Evolutionary conservation across 2,888 invertebrate species (phyloP), one percentile per base, ranked within the genome.

Genomic region (Cephalotes varians): DNA sequence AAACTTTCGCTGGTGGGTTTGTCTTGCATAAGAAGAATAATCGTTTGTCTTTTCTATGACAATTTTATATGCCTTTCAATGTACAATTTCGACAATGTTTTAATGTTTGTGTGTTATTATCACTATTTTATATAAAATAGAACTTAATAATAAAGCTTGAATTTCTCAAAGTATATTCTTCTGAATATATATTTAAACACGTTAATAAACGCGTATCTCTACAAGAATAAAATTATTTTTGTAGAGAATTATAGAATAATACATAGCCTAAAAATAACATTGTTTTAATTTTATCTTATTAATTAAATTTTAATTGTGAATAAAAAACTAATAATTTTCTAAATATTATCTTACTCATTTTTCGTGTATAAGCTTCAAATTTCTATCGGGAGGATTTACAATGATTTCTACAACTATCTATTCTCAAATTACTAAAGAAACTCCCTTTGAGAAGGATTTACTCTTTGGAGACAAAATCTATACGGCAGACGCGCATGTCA

Each of bases 401-500:
- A 73, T 51, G 34, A 37, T n/a, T 34, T 47, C 15, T 58, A 2
- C 31, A 49, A 47, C n/a, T 6, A 15, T 37, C 9, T 21, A 49
- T 76, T n/a, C 12, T 10, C 1, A 49, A 71, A 37, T 7, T 28
- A 28, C 4, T 31, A 73, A 73, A 62, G 18, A 0, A 64, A 51
- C 7, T 18, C 2, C 10, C 49, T 18, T 56, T 49, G 51, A 28
- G 7, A 28, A 51, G 51, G 40, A 25, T 6, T 6, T 15, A 62
- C 25, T 83, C 56, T 49, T 72, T 44, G 4, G 28, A n/a, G n/a
- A 18, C 15, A 51, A 65, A 74, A 88, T 84, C 83, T 73, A 80
- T 79, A 84, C 54, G 58, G 44, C 62, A 64, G 72, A 83, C 83
- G 84, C 74, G 84, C n/a, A n/a, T 71, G 81, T 65, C 80, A 47